These are phyloP conservation scores for Drosophila yakuba DNA, from an alignment of 1,140 invertebrate species.

Conservation along the genomic window DNA sequence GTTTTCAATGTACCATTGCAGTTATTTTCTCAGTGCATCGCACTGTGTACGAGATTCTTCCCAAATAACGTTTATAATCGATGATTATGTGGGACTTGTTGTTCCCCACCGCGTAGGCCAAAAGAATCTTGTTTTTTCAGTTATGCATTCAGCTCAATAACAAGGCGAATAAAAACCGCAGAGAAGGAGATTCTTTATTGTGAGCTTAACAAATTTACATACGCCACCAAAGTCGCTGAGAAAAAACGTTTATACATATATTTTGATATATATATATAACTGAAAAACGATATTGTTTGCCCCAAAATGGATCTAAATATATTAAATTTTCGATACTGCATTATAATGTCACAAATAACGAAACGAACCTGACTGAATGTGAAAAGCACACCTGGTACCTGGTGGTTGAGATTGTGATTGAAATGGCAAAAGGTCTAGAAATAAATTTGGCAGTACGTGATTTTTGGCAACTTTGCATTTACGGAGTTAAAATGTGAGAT, in stretches of 20 bases:
- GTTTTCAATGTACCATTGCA: background rate
- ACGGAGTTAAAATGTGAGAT: background rate
- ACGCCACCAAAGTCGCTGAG: constrained; percentile 53
- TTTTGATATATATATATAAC: constrained; percentile 22
- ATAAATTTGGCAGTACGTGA: constrained; percentile 27
- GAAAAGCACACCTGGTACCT: constrained; percentile 35
- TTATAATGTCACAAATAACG: constrained; percentile 21
- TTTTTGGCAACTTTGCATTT: background rate
- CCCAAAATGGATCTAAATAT: constrained; percentile 46
- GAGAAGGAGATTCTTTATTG: constrained; percentile 25
- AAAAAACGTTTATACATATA: constrained; percentile 6
- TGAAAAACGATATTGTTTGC: constrained; percentile 62
- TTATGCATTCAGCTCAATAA: constrained; percentile 41
- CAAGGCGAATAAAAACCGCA: constrained; percentile 28
- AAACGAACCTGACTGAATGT: constrained; percentile 12
- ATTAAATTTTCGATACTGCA: constrained; percentile 7
- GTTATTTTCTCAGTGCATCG: constrained; percentile 12
- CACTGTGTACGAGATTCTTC: constrained; percentile 46
- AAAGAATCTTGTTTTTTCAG: constrained; percentile 71
- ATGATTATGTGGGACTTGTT: constrained; percentile 76
- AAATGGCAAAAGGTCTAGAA: constrained; percentile 2
- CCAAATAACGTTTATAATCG: constrained; percentile 72
- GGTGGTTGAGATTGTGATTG: background rate
- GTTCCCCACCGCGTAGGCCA: constrained; percentile 51
- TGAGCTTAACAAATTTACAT: constrained; percentile 67